Base-by-base conservation (phyloP, 2,888 invertebrate genomes). In the Mayetiola destructor region DNA sequence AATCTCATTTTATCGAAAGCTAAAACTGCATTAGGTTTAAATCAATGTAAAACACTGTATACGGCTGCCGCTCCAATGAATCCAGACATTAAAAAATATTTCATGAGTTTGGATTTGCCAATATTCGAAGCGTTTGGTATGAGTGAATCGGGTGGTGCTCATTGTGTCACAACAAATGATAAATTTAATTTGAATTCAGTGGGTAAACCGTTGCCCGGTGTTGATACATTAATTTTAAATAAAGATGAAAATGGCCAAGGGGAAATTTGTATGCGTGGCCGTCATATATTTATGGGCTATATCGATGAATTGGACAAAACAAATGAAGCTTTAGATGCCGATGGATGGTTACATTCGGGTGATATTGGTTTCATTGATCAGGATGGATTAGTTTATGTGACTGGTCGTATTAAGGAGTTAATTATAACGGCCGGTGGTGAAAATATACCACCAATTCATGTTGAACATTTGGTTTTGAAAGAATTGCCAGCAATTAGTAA, bases 391-490 rank as follows among this genome's bases (percentile, higher is more conserved):
- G 69, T 90, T 1, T 84, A 78, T 62, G 81, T 90, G 61, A 90
- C 89, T 18, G 90, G 90, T 59, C 77, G 81, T 61, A 78, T 80
- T 61, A 80, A 80, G 80, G 94, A 94, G 71, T 68, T 94, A 48
- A 75, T 94, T 54, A 93, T 94, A 63, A 95, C 94, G 2, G 92
- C 94, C 52, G 94, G 94, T 30, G 94, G 94, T 32, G 94, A 94
- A 75, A 94, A 94, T 70, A 79, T 90, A 66, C 80, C 94, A 5
- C 93, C 94, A 0, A 84, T 91, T 23, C 80, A 83, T 30, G 89
- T 93, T 63, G 94, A 95, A 72, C 85, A 93, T 65, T 71, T 76
- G 53, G 78, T 94, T 18, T 85, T 86, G 66, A 74, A 79, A 6
- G 84, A 87, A 67, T 72, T 93, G 52, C 81, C 86, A 16, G 78